These are phyloP conservation scores for Montipora sp. DNA, from an alignment of 64 coral and sea anemone genomes.

Conservation along the genomic window DNA sequence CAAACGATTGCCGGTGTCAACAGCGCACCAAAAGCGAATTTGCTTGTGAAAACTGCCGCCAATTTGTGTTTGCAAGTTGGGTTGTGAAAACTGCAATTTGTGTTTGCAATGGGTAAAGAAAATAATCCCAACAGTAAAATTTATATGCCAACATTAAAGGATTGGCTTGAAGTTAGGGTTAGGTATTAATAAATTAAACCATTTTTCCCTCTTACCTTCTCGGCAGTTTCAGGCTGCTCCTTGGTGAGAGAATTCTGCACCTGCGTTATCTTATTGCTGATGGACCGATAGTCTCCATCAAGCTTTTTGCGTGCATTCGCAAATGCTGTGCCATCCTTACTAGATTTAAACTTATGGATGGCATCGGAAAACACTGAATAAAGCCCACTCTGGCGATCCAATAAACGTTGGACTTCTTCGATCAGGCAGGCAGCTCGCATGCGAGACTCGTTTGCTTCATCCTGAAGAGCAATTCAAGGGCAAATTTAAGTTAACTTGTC, in stretches of 20 bases:
- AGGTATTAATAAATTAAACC: background rate
- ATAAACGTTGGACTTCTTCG: constrained; percentile 86
- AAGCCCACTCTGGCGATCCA: constrained; percentile 89
- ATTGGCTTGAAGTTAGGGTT: too few relatives aligned
- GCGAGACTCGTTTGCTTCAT: constrained; percentile 90
- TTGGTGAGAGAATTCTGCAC: constrained; percentile 77
- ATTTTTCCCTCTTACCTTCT: constrained; percentile 64
- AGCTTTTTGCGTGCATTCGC: constrained; percentile 94
- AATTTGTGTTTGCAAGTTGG: too few relatives aligned
- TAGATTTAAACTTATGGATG: constrained; percentile 92
- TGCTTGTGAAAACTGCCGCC: too few relatives aligned
- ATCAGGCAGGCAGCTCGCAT: constrained; percentile 95
- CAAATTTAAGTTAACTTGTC: too few relatives aligned
- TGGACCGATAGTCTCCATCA: constrained; percentile 89
- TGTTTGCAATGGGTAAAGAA: too few relatives aligned
- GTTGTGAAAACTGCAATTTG: too few relatives aligned
- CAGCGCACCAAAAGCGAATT: too few relatives aligned
- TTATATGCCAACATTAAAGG: too few relatives aligned
- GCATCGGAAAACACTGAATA: constrained; percentile 92
- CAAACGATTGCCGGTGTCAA: too few relatives aligned
- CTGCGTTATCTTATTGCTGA: constrained; percentile 89
- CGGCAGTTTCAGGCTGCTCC: constrained; percentile 89
- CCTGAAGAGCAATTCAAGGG: constrained; percentile 16
- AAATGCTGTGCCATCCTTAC: constrained; percentile 85
- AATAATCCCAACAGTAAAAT: too few relatives aligned